Percentiles rank a stretch among this genome's conserved stretches.
These are phyloP conservation scores for Agrochola lota DNA, from an alignment of 2,888 invertebrate genomes.

Conservation along the genomic window DNA sequence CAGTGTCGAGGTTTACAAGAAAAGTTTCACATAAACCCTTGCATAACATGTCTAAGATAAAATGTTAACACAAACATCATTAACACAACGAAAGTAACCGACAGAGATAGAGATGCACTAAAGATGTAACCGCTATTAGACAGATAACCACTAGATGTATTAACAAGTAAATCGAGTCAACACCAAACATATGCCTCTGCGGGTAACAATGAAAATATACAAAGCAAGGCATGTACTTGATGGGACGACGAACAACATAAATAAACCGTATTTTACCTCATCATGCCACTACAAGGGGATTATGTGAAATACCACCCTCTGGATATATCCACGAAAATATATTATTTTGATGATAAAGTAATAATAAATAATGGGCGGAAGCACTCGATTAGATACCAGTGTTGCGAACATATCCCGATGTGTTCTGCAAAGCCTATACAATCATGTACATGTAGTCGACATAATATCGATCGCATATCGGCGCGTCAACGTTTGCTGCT, in stretches of 20 bases:
- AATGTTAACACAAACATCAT: conserved; percentile 77
- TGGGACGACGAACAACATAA: conserved; percentile 72
- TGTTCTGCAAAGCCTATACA: conserved; percentile 60
- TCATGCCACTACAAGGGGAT: conserved; percentile 88
- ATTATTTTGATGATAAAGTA: conserved; percentile 43
- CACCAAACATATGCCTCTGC: conserved; percentile 70
- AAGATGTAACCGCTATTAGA: conserved; percentile 81
- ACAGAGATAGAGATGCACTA: conserved; percentile 86
- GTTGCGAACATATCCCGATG: conserved; percentile 60
- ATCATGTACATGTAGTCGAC: conserved; percentile 32
- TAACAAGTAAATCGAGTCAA: conserved; percentile 68
- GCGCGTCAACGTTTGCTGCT: conserved; percentile 80
- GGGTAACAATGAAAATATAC: conserved; percentile 36
- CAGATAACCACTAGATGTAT: conserved; percentile 75
- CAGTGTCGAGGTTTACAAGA: conserved; percentile 57
- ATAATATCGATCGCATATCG: conserved; percentile 52
- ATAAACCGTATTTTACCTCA: conserved; percentile 76
- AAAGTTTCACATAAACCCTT: conserved; percentile 74
- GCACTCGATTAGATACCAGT: conserved; percentile 61
- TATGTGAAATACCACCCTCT: conserved; percentile 87
- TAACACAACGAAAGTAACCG: conserved; percentile 82
- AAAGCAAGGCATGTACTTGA: conserved; percentile 72
- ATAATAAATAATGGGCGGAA: conserved; percentile 52
- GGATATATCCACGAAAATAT: conserved; percentile 66
- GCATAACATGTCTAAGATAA: conserved; percentile 74